phyloP scores from a whole-genome alignment of 2,888 invertebrate species.

The Drosophila melanosoma region DNA sequence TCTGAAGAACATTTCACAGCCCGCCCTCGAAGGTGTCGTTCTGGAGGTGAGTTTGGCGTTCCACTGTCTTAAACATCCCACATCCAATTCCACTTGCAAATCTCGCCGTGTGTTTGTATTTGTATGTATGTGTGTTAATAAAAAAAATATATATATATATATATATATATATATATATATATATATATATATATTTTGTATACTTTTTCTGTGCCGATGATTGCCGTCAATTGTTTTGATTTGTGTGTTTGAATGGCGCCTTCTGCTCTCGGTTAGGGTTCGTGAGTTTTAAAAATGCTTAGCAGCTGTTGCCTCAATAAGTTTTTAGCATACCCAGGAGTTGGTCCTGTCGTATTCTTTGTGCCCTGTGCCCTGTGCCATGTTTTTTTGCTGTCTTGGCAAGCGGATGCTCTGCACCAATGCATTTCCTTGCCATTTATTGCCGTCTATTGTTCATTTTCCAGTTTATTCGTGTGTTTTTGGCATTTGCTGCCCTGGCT shows the following conservation, averaged over 20 bases:
- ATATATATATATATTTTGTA: background rate
- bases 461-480: slow-evolving; percentile 45
- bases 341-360: slow-evolving; percentile 35
- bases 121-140: background rate
- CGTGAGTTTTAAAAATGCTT: slow-evolving; percentile 44
- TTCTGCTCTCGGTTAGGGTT: slow-evolving; percentile 28
- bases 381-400: slow-evolving; percentile 60
- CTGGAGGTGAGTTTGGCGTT: slow-evolving; percentile 86
- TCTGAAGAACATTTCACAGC: slow-evolving; percentile 88
- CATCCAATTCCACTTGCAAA: slow-evolving; percentile 3
- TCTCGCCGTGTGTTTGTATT: slow-evolving; percentile 5
- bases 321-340: slow-evolving; percentile 69
- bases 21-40: slow-evolving; percentile 86
- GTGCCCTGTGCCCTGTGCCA: slow-evolving; percentile 29
- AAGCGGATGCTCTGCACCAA: slow-evolving; percentile 69
- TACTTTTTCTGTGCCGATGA: slow-evolving; percentile 54
- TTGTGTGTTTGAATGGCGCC: slow-evolving; percentile 37
- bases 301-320: slow-evolving; percentile 72
- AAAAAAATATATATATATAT: background rate
- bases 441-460: slow-evolving; percentile 52
- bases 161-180: background rate
- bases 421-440: slow-evolving; percentile 65
- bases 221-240: slow-evolving; percentile 82
- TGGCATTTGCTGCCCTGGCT: slow-evolving; percentile 58
- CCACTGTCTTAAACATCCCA: slow-evolving; percentile 5